phyloP scores from a whole-genome alignment of 2,113 vertebrate species.

The Eptatretus burgeri region DNA sequence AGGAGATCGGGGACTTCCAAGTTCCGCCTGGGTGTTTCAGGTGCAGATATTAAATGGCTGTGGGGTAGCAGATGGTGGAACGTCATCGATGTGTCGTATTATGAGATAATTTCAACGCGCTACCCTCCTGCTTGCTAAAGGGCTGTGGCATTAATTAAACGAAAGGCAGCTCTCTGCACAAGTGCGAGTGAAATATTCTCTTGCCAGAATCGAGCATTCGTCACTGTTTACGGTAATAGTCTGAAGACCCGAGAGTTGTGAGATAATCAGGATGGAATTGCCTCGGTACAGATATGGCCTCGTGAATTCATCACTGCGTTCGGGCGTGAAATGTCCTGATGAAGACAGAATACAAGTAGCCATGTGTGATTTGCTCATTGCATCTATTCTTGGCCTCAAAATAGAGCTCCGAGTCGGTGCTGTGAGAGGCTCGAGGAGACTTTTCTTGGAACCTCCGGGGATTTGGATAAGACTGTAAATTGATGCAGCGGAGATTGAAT shows the following conservation, averaged over 20 bases:
- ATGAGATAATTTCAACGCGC: background rate
- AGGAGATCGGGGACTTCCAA: too few species aligned
- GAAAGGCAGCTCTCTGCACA: background rate
- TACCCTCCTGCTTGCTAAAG: background rate
- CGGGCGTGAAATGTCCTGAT: constrained; percentile 6
- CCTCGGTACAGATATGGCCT: constrained; percentile 7
- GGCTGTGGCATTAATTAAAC: background rate
- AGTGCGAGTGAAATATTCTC: constrained; percentile 2
- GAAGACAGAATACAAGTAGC: background rate
- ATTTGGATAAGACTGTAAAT: too few species aligned
- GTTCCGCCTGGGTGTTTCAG: too few species aligned
- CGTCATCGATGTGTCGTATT: background rate
- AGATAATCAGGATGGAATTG: constrained; percentile 6
- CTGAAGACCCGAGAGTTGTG: background rate
- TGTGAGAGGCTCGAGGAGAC: too few species aligned
- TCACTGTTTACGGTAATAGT: constrained; percentile 5
- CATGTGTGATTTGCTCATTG: too few species aligned
- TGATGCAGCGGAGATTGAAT: too few species aligned
- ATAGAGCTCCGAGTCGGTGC: too few species aligned
- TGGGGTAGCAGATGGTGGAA: background rate
- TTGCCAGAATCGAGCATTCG: background rate
- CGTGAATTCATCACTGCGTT: constrained; percentile 2
- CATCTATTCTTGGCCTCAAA: too few species aligned
- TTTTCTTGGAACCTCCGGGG: too few species aligned
- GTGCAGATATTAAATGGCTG: too few species aligned